Base-by-base conservation (phyloP, 2,113 vertebrate species). In the Dolichallabes microphthalmus region DNA sequence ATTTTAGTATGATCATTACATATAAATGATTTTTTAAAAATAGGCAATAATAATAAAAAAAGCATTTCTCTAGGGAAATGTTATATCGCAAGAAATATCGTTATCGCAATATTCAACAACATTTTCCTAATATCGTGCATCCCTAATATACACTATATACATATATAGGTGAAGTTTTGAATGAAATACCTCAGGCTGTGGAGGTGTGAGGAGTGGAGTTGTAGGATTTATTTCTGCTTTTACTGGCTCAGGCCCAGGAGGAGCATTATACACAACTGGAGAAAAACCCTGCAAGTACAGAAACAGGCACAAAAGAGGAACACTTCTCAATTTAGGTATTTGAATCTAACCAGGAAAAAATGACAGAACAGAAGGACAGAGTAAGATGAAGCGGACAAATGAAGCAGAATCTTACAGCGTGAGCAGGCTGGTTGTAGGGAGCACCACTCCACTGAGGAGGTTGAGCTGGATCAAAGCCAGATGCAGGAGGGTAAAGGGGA, bases 231-330 rank as follows among this genome's bases (percentile, higher is more conserved):
- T 69, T 14, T 85, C 75, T 52, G 74, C 82, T 32, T 68, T 80
- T 19, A 35, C 88, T 57, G 69, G n/a, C 15, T 60, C 20, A 39
- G 58, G 53, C 1, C 30, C 82, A 66, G 89, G 63, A 66, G 91
- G 82, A 30, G 82, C 3, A 9, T 83, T 90, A 45, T 90, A 93
- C 89, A 90, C 90, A 61, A 86, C 87, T 27, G 92, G 91, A 77
- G 64, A 75, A 39, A 91, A 92, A 64, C 88, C 90, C 93, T 94
- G 88, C 25, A 81, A 25, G 83, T 71, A 86, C 58, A 83, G 10
- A 10, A 13, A 82, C 63, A 86, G 32, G 30, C n/a, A 80, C 52
- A 75, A 11, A 81, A 39, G 50, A 25, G 11, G 30, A 35, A n/a
- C 35, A 19, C 22, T 27, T 68, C 19, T 63, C 63, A 63, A 22